Base-by-base conservation (phyloP, 2,888 invertebrate species). In the Philereme vetulata region DNA sequence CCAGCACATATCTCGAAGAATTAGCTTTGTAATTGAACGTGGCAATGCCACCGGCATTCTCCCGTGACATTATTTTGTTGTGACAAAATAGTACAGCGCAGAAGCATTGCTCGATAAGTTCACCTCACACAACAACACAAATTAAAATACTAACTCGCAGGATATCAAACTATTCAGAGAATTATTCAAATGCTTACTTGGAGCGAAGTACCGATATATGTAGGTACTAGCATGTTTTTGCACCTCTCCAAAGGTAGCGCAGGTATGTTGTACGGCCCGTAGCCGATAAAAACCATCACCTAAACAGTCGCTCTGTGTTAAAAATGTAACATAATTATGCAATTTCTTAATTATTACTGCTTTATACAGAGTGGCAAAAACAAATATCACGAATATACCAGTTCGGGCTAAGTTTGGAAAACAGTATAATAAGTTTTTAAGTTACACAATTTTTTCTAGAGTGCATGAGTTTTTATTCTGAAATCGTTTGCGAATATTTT, bases 321-420 rank as follows among this genome's bases (percentile, higher is more conserved):
- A 56, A 58, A 58, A 47, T 55, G 58, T 60, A 62, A 60, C 62
- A 45, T 43, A 55, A 60, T 60, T 61, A 63, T 56, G 51, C 57
- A 43, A 51, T 63, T 68, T 66, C 57, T 60, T 57, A 64, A 62
- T 58, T 51, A 66, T 64, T 57, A 58, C 42, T 49, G n/a, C 58
- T 60, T 6, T 58, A 62, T 55, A 61, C 6, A 60, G 61, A 52
- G 5, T 46, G 5, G 47, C 35, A 54, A 47, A 42, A 61, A 65
- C 47, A 42, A 52, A 46, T 46, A 48, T 53, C 43, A 51, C 36
- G 52, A 53, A 52, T 53, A 51, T 54, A 54, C 10, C 35, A 47
- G 49, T 48, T 9, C 46, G 44, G 7, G 11, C 49, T 59, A 51
- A 45, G 48, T 62, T 55, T 33, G 62, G 59, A 52, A 46, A 36